Percentiles rank a stretch among this genome's conserved stretches.
phyloP scores from a whole-genome alignment of 2,888 invertebrate genomes.

The Nomada goodeniana region DNA sequence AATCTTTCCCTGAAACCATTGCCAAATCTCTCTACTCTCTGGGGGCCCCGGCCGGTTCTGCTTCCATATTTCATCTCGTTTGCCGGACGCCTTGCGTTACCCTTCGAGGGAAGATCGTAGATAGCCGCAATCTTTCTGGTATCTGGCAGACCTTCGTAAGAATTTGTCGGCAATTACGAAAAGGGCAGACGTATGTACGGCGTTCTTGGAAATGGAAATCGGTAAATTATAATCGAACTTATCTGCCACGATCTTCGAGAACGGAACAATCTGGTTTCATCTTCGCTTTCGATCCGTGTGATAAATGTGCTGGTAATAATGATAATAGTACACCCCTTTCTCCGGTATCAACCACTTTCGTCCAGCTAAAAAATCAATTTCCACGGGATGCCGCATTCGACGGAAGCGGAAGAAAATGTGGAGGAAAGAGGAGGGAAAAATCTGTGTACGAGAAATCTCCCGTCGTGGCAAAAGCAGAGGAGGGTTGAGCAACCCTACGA shows the following conservation, averaged over 20 bases:
- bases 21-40: slow-evolving; percentile 57
- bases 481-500: slow-evolving; percentile 65
- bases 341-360: slow-evolving; percentile 6
- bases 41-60: slow-evolving; percentile 41
- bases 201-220: neutral
- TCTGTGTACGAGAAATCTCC: slow-evolving; percentile 53
- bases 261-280: no score
- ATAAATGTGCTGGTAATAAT: neutral
- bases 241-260: no score
- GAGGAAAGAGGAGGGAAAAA: slow-evolving; percentile 25
- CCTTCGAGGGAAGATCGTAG: slow-evolving; percentile 43
- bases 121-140: slow-evolving; percentile 34
- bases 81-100: slow-evolving; percentile 9
- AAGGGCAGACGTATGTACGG: neutral
- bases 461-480: slow-evolving; percentile 43
- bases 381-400: slow-evolving; percentile 28
- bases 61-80: neutral
- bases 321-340: neutral
- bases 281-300: no score
- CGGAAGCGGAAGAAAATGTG: neutral
- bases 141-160: no score
- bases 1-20: slow-evolving; percentile 49
- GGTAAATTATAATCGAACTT: no score
- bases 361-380: neutral
- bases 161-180: neutral